These are phyloP conservation scores for Isoperla grammatica DNA, from an alignment of 2,888 invertebrate species.

Conservation along the genomic window DNA sequence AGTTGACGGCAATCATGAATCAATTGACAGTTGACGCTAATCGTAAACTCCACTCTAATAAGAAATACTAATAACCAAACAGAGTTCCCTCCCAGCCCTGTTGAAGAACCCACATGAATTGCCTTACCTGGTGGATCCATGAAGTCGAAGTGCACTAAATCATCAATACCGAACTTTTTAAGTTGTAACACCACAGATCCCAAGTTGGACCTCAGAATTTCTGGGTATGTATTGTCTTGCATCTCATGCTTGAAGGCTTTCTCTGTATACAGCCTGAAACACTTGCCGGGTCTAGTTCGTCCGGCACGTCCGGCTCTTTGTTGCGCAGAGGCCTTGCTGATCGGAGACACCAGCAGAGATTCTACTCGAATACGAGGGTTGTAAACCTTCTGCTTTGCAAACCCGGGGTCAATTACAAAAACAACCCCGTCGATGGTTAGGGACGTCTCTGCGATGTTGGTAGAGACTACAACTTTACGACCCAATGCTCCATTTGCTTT, in stretches of 20 bases:
- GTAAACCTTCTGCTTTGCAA: conserved; percentile 93
- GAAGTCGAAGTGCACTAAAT: conserved; percentile 99
- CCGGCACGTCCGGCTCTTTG: conserved; percentile 98
- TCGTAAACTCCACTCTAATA: too few species aligned
- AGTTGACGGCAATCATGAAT: too few species aligned
- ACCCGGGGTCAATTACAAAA: conserved; percentile 99
- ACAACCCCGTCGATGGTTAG: conserved; percentile 99
- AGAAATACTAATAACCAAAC: too few species aligned
- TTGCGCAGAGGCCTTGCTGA: conserved; percentile 98
- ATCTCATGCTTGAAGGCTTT: conserved; percentile 95
- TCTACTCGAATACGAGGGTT: conserved; percentile 83
- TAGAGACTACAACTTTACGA: conserved; percentile 92
- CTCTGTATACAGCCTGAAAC: conserved; percentile 93
- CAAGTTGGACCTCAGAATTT: conserved; percentile 88
- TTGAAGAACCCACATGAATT: too few species aligned
- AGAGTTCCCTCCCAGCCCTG: neutral
- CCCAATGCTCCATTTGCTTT: conserved; percentile 86
- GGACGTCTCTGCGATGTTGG: conserved; percentile 99
- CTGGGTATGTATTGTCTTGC: conserved; percentile 98
- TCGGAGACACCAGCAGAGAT: conserved; percentile 94
- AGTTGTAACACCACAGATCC: conserved; percentile 97
- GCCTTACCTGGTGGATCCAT: conserved; percentile 89
- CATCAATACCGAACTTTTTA: conserved; percentile 98
- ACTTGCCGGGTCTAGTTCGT: conserved; percentile 96
- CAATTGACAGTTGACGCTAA: too few species aligned